These are phyloP conservation scores for Danio kyathit DNA, from an alignment of 2,797 vertebrate species.

Conservation along the genomic window DNA sequence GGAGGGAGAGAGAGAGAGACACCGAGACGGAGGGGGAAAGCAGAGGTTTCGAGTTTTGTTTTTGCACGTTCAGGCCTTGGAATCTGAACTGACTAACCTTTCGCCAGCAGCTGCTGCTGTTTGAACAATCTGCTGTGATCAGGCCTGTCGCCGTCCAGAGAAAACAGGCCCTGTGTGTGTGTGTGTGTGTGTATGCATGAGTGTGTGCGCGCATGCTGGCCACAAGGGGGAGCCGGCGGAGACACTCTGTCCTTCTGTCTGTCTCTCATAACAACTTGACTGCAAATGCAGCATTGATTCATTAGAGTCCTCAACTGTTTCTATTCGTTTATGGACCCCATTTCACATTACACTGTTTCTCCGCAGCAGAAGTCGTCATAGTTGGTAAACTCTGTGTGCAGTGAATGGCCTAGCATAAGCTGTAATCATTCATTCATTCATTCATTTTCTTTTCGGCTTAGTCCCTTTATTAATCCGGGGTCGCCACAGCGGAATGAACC, in stretches of 20 bases:
- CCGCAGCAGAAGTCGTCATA: too few relatives aligned
- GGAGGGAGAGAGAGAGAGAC: neutral
- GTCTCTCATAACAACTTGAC: neutral
- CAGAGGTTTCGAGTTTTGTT: slow-evolving; percentile 60
- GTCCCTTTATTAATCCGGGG: too few relatives aligned
- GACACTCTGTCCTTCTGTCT: neutral
- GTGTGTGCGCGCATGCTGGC: neutral
- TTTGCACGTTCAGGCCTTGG: slow-evolving; percentile 58
- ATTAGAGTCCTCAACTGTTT: neutral
- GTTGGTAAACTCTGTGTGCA: too few relatives aligned
- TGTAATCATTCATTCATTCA: too few relatives aligned
- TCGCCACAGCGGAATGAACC: too few relatives aligned
- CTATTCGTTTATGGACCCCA: too few relatives aligned
- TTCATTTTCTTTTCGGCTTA: too few relatives aligned
- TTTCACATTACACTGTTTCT: too few relatives aligned
- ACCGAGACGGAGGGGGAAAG: slow-evolving; percentile 10
- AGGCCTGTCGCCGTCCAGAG: slow-evolving; percentile 49
- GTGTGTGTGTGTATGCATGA: too few relatives aligned
- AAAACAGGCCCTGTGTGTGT: slow-evolving; percentile 36
- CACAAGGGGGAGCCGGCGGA: neutral
- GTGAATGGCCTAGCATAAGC: too few relatives aligned
- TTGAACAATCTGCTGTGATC: slow-evolving; percentile 57
- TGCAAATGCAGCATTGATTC: slow-evolving; percentile 18
- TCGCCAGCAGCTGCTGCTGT: slow-evolving; percentile 70
- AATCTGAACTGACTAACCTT: slow-evolving; percentile 76